These are phyloP conservation scores for Argyra leucocephala DNA, from an alignment of 2,888 invertebrate genomes.

Conservation along the genomic window DNA sequence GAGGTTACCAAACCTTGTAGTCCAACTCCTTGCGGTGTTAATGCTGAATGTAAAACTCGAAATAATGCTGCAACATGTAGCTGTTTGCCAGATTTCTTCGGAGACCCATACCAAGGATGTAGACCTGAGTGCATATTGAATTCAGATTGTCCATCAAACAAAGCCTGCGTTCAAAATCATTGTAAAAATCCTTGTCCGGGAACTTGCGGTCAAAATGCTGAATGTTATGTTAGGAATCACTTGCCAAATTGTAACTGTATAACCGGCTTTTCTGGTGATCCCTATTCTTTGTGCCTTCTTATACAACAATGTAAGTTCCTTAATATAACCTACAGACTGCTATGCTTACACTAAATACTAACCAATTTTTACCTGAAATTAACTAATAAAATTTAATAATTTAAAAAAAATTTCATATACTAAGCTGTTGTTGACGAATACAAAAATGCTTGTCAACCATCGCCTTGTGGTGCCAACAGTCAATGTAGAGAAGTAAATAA, in stretches of 20 bases:
- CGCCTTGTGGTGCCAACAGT: too few species aligned
- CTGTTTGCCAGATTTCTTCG: slow-evolving; percentile 53
- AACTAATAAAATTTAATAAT: too few species aligned
- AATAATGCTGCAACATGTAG: slow-evolving; percentile 56
- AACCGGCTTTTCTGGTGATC: slow-evolving; percentile 51
- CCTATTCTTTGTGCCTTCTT: slow-evolving; percentile 50
- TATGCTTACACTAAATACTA: slow-evolving; percentile 42
- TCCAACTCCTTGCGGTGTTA: slow-evolving; percentile 60
- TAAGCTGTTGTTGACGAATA: too few species aligned
- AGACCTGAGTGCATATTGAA: slow-evolving; percentile 61
- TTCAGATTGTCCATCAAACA: slow-evolving; percentile 56
- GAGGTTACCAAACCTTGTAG: slow-evolving; percentile 49
- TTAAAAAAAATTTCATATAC: not conserved
- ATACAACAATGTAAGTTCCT: slow-evolving; percentile 41
- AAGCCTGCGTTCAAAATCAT: slow-evolving; percentile 59
- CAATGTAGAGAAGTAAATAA: too few species aligned
- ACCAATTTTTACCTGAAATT: too few species aligned
- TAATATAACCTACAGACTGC: too few species aligned
- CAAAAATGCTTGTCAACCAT: too few species aligned
- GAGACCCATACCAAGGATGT: slow-evolving; percentile 62
- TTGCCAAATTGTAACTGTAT: slow-evolving; percentile 51
- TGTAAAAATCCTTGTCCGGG: slow-evolving; percentile 65
- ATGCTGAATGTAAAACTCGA: slow-evolving; percentile 54
- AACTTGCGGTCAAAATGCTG: slow-evolving; percentile 61
- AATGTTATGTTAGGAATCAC: slow-evolving; percentile 64